Percentiles rank a stretch among this genome's conserved stretches.
phyloP scores from a whole-genome alignment of 2,797 vertebrate genomes.

The Muscicapa striata region DNA sequence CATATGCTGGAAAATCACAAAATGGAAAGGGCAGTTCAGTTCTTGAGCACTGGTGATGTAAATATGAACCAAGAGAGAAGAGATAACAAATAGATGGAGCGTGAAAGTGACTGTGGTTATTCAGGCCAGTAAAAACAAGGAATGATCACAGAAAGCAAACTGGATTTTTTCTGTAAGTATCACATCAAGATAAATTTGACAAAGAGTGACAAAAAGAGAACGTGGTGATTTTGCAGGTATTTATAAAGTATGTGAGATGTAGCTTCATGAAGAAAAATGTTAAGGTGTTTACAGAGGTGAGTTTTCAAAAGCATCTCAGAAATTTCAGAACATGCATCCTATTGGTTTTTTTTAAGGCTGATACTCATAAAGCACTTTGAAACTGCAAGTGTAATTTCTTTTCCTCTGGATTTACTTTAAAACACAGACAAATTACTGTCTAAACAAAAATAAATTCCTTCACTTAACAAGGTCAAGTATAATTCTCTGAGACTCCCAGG shows the following conservation, averaged over 20 bases:
- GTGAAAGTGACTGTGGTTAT: neutral
- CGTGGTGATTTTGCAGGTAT: neutral
- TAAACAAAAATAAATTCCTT: neutral
- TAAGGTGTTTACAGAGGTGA: neutral
- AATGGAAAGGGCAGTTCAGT: neutral
- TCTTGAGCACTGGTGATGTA: neutral
- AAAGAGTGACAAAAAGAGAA: neutral
- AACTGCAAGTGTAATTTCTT: neutral
- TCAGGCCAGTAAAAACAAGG: neutral
- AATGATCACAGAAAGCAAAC: neutral
- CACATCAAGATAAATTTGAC: neutral
- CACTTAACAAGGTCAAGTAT: neutral
- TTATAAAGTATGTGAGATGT: neutral
- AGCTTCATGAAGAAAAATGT: neutral
- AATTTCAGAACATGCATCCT: neutral
- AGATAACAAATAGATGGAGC: neutral
- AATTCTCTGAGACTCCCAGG: neutral
- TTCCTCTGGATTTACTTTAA: neutral
- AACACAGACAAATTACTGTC: neutral
- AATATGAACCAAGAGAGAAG: neutral
- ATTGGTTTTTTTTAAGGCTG: neutral
- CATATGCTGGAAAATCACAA: neutral
- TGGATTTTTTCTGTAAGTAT: neutral
- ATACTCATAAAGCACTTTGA: neutral
- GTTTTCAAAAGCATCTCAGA: neutral